Evolutionary conservation across 2,797 vertebrate species (phyloP).

Genomic region (Pyrrhura leucotis): DNA sequence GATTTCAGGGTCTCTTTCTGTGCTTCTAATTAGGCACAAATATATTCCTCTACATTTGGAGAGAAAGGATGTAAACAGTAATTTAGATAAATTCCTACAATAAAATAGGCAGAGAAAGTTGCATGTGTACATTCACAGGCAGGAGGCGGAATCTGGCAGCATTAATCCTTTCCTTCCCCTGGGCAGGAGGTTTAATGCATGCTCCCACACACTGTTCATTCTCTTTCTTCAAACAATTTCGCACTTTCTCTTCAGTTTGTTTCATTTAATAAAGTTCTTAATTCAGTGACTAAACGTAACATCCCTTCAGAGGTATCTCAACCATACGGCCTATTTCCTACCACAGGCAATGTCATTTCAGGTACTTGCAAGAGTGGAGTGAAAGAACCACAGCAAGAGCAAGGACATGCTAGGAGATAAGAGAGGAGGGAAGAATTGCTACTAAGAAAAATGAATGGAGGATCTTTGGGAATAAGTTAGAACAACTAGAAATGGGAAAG

Average conservation of each 20-base stretch:
- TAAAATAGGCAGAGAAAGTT: not conserved
- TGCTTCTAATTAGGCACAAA: not conserved
- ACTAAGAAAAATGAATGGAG: not conserved
- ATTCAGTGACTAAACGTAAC: not conserved
- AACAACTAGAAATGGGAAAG: not conserved
- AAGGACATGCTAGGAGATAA: not conserved
- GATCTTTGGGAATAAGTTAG: not conserved
- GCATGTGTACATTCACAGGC: not conserved
- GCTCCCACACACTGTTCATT: not conserved
- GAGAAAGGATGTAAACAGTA: not conserved
- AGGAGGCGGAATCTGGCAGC: not conserved
- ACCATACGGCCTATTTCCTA: fast-evolving
- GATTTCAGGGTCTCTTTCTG: not conserved
- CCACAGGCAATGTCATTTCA: not conserved
- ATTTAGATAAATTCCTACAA: not conserved
- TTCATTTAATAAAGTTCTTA: not conserved
- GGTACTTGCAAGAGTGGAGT: not conserved
- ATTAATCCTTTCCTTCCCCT: not conserved
- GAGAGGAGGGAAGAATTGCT: not conserved
- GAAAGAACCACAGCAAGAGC: not conserved
- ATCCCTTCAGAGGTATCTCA: not conserved
- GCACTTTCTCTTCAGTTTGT: not conserved
- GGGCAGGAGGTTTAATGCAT: not conserved
- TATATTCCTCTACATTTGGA: not conserved
- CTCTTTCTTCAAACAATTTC: not conserved